Base-by-base conservation (phyloP, 2,888 invertebrate species). In the Plemyria rubiginata region DNA sequence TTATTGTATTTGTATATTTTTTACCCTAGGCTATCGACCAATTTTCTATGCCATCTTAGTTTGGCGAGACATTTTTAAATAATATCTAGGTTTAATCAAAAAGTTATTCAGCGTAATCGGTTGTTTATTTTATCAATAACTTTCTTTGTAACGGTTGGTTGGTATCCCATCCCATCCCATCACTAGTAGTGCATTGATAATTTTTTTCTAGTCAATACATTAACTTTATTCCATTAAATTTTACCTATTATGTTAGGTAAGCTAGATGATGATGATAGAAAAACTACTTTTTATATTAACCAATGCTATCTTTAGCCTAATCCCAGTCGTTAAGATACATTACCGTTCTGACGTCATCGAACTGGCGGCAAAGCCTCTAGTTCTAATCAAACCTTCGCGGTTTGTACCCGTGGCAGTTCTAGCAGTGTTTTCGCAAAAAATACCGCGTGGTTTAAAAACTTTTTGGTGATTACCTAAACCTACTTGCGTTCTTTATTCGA, bases 311-410 rank as follows among this genome's bases (percentile, higher is more conserved):
- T 53, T 43, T 49, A 53, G 57, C 54, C 40, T 59, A 63, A 54
- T 51, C 9, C 13, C 48, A 55, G 40, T 51, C 50, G 36, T 48
- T 55, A 40, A 51, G 45, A 45, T 50, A 53, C 52, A 59, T 50
- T 57, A 65, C 29, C 29, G 56, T 32, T 53, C 13, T 55, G 70
- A 73, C 74, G 76, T 74, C 53, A 69, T 46, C 66, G 66, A 67
- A 70, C 74, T 76, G 74, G 77, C 77, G 76, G 72, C 69, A 75
- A 77, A 79, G 72, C 77, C 74, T 76, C 62, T 74, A 80, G 80
- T 80, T 57, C 55, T 60, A 55, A 67, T 62, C 59, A 22, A 59
- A 54, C 70, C 66, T 62, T 50, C 64, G 61, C 29, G 50, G 46
- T 63, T 48, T 13, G 54, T 55, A 54, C 68, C 15, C 70, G 62